Percentiles rank a stretch among this genome's conserved stretches.
Evolutionary conservation across 2,113 vertebrate genomes (phyloP).

Genomic region (Telmatochromis sp.): DNA sequence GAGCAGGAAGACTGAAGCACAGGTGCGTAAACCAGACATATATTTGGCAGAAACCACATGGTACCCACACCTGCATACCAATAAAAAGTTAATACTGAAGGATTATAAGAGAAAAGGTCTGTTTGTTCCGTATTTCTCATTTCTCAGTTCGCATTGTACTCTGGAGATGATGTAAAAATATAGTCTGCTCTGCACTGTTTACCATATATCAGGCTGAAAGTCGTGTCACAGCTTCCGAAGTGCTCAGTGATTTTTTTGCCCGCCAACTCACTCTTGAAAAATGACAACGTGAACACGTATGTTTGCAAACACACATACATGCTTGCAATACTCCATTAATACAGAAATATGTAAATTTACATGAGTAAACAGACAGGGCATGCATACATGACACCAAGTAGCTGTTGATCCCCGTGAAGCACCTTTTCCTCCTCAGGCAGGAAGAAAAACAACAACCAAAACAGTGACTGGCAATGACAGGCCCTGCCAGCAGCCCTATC

Average conservation of each 20-base stretch:
- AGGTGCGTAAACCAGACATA: background rate
- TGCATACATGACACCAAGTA: slow-evolving; percentile 34
- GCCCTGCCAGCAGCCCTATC: slow-evolving; percentile 43
- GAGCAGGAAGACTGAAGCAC: background rate
- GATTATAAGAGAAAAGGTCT: slow-evolving; percentile 1
- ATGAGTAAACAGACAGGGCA: slow-evolving; percentile 6
- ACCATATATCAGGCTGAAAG: background rate
- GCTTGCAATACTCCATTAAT: slow-evolving; percentile 2
- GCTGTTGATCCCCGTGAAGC: slow-evolving; percentile 45
- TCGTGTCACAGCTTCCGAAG: slow-evolving; percentile 14
- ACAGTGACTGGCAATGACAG: slow-evolving; percentile 64
- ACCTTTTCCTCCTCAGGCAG: slow-evolving; percentile 55
- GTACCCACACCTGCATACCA: background rate
- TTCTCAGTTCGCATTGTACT: background rate
- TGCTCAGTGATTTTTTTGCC: background rate
- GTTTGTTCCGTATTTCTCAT: background rate
- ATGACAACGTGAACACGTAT: background rate
- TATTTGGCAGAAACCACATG: background rate
- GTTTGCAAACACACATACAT: slow-evolving; percentile 13
- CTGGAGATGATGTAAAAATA: slow-evolving; percentile 32
- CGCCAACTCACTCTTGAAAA: background rate
- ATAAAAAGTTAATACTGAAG: background rate
- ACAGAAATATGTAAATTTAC: slow-evolving; percentile 19
- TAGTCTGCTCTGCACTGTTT: slow-evolving; percentile 18
- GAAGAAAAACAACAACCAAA: slow-evolving; percentile 58